A percentile compares a stretch with the other conserved stretches of the same genome.
phyloP scores from a whole-genome alignment of 2,888 invertebrate genomes.

The Dicycla oo region DNA sequence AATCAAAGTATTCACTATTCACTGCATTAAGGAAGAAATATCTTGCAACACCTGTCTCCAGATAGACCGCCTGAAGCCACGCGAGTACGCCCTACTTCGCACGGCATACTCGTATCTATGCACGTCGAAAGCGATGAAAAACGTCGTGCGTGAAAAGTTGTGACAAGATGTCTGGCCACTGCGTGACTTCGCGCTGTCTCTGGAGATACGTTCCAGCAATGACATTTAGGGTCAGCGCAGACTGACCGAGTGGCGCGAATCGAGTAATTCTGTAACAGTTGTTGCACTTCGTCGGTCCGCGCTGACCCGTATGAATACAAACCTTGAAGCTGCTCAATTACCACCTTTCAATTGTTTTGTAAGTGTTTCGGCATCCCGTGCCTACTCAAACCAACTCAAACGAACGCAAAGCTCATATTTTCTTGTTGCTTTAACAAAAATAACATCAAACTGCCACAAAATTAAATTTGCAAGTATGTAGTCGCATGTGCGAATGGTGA shows the following conservation, averaged over 20 bases:
- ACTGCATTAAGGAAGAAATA: not conserved
- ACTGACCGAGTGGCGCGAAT: not conserved
- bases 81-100: no score
- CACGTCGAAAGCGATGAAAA: no score
- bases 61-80: not conserved
- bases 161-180: not conserved
- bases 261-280: not conserved
- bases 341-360: no score
- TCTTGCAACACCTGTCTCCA: not conserved
- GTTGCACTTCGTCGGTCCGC: not conserved
- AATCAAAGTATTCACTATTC: not conserved
- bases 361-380: not conserved
- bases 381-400: not conserved
- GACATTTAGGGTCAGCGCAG: not conserved
- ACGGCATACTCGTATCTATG: not conserved
- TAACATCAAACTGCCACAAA: not conserved
- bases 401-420: not conserved
- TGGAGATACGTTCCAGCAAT: no score
- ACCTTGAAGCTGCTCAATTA: not conserved
- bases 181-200: not conserved
- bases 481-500: no score
- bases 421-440: slow-evolving; percentile 1
- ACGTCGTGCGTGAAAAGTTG: not conserved
- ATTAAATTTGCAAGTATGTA: not conserved
- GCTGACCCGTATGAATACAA: not conserved